These are phyloP conservation scores for Actinia tenebrosa DNA, from an alignment of 64 coral and sea anemone genomes.

Conservation along the genomic window DNA sequence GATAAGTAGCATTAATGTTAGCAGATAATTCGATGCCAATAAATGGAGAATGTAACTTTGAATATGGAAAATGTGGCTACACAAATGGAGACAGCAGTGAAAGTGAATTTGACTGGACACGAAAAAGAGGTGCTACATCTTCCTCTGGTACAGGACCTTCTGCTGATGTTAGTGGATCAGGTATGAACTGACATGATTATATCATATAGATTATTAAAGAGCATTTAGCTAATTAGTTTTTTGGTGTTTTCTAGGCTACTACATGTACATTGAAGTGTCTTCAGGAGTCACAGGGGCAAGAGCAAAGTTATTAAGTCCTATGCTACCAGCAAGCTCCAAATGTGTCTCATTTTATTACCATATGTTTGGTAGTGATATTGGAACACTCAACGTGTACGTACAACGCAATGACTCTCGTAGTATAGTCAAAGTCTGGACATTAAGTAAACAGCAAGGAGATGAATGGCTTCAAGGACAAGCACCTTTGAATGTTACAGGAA, in stretches of 20 bases:
- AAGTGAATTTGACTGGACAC: not conserved
- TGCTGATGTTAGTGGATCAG: not conserved
- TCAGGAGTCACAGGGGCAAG: constrained; percentile 1
- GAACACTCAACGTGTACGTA: constrained; percentile 77
- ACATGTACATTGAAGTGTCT: constrained; percentile 69
- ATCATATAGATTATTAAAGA: no score
- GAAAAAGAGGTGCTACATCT: constrained; percentile 6
- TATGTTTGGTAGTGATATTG: constrained; percentile 80
- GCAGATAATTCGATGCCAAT: not conserved
- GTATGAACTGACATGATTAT: not conserved
- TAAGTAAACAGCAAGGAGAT: constrained; percentile 13
- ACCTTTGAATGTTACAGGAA: not conserved
- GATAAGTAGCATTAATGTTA: no score
- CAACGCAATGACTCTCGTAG: not conserved
- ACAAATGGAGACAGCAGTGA: not conserved
- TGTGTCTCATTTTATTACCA: constrained; percentile 96
- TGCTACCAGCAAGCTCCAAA: constrained; percentile 42
- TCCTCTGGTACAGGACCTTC: not conserved
- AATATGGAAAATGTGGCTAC: constrained; percentile 2
- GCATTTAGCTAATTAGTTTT: not conserved
- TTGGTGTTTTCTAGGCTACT: constrained; percentile 53
- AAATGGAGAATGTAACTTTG: not conserved
- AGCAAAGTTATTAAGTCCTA: constrained; percentile 62
- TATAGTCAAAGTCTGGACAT: constrained; percentile 3
- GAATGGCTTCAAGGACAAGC: constrained; percentile 9